A percentile compares a stretch with the other conserved stretches of the same genome.
phyloP scores from a whole-genome alignment of 2,888 invertebrate genomes.

The Proisotoma minuta region DNA sequence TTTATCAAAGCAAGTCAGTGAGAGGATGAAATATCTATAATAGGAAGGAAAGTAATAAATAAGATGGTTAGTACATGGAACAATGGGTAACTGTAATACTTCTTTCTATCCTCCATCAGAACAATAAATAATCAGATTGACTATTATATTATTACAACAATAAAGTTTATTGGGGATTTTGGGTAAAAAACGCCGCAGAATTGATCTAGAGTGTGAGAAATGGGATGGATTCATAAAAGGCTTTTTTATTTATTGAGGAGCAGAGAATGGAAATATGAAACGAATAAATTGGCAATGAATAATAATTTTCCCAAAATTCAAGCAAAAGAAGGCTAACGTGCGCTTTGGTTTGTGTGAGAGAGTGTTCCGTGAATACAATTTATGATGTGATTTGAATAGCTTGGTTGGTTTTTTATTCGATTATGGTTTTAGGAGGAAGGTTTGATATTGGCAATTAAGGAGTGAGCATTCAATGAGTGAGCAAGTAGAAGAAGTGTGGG shows the following conservation, averaged over 20 bases:
- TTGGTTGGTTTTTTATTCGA: not conserved
- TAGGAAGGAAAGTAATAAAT: not conserved
- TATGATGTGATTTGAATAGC: slow-evolving; percentile 4
- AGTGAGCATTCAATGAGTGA: slow-evolving; percentile 36
- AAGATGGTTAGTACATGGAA: slow-evolving; percentile 4
- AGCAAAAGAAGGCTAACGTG: not conserved
- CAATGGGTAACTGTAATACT: slow-evolving; percentile 1
- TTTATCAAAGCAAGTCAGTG: no score
- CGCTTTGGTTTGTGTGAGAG: no score
- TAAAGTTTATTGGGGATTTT: not conserved
- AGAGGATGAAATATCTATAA: no score
- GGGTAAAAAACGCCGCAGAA: not conserved
- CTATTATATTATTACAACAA: not conserved
- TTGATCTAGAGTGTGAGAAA: no score
- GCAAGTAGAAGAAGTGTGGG: not conserved
- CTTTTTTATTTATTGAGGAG: not conserved
- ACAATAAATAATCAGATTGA: no score
- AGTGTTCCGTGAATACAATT: not conserved
- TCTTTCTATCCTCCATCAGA: not conserved
- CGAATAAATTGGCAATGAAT: not conserved
- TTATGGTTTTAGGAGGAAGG: not conserved
- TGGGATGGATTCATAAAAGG: not conserved
- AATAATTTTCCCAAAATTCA: not conserved
- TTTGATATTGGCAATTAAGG: slow-evolving; percentile 43
- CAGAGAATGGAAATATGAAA: not conserved